Evolutionary conservation across 2,113 vertebrate species (phyloP), one percentile per base, ranked within the genome.

Genomic region (Rhipidura dahli): DNA sequence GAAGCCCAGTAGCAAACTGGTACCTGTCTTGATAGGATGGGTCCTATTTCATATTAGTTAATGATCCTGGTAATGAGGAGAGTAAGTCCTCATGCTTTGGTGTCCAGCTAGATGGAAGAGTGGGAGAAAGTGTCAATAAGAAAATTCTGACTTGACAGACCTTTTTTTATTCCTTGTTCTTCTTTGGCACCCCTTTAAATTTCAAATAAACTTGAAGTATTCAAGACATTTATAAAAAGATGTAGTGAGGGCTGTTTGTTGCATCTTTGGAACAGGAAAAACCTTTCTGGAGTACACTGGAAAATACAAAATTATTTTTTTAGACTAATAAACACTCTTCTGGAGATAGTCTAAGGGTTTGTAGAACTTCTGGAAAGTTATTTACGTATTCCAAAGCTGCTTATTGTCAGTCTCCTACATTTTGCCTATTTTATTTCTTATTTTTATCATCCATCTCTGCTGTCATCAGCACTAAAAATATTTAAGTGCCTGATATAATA

Each of bases 371-470:
- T 87, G 11, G 26, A 49, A 85, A 94, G 82, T 78, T 47, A 82
- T 90, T 96, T 89, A 54, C 73, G 51, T 87, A 63, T 81, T 89
- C 83, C 92, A 83, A 89, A 89, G 3, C 9, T 61, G 35, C 76
- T 87, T 90, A 71, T 91, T 93, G 65, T 95, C 65, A 80, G 30
- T 73, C 53, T 76, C 51, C 60, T 92, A 59, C 72, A 75, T 90
- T 90, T 96, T 84, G 50, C 39, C 59, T 50, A 21, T 94, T 95
- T 93, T 93, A 70, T 88, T 91, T 61, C 13, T 19, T 87, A 68
- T 82, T 92, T 94, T 90, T 51, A 75, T 94, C 78, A 90, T 37
- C 71, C 49, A 57, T 80, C 63, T 89, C 65, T 49, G 72, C 50
- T 61, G 35, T 77, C 24, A 59, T 93, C 86, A 66, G 69, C 89